Evolutionary conservation across 1,140 invertebrate genomes (phyloP).

Genomic region (Drosophila prosaltans): DNA sequence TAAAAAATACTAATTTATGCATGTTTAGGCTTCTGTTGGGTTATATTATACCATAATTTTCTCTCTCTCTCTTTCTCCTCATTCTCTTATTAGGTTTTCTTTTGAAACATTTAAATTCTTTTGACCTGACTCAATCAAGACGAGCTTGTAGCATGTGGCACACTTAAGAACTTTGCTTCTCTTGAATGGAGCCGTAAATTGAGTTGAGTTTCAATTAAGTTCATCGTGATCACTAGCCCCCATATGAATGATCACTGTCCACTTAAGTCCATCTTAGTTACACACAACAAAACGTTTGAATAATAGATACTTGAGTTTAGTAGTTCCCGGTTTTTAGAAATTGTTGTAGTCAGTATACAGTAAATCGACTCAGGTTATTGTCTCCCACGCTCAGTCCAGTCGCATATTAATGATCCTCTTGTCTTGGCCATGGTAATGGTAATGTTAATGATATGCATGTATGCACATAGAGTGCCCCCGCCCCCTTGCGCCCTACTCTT

Average conservation of each 20-base stretch:
- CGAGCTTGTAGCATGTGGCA: conserved; percentile 61
- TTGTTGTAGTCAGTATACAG: conserved; percentile 37
- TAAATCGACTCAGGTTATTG: conserved; percentile 28
- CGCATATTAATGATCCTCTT: conserved; percentile 65
- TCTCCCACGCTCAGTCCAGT: conserved; percentile 59
- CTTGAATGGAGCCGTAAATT: conserved; percentile 50
- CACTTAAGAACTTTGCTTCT: conserved; percentile 33
- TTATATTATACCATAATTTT: neutral
- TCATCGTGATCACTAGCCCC: conserved; percentile 9
- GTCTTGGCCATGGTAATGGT: conserved; percentile 50
- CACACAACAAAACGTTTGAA: too few species aligned
- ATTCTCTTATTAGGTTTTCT: neutral
- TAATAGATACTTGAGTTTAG: conserved; percentile 5
- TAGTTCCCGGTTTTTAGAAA: conserved; percentile 8
- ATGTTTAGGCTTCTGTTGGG: conserved; percentile 66
- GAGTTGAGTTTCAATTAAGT: conserved; percentile 62
- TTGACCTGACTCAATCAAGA: conserved; percentile 82
- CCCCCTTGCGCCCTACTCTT: conserved; percentile 3
- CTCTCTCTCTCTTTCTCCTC: neutral
- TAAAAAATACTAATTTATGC: conserved; percentile 53
- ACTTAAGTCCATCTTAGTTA: conserved; percentile 28
- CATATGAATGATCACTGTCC: conserved; percentile 24
- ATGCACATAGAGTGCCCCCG: conserved; percentile 28
- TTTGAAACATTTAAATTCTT: conserved; percentile 72
- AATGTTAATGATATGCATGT: conserved; percentile 35